phyloP scores from a whole-genome alignment of 2,888 invertebrate species.

The Ecliptopera silaceata region DNA sequence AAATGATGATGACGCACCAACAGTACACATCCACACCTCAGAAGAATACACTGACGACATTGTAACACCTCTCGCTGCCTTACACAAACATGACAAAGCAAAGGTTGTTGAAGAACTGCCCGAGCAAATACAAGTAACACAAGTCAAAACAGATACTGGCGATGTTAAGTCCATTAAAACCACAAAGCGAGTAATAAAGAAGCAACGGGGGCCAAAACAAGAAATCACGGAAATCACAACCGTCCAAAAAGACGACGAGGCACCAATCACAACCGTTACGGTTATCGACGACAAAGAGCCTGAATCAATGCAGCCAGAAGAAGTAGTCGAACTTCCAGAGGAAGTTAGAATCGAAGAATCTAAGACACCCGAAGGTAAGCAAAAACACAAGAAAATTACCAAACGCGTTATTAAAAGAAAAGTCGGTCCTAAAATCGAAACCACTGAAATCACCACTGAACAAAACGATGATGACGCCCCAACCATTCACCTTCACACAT shows the following conservation, averaged over 20 bases:
- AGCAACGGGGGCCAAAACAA: conserved; percentile 19
- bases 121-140: not conserved
- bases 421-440: not conserved
- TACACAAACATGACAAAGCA: not conserved
- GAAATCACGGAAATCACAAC: not conserved
- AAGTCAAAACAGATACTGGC: not conserved
- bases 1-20: not conserved
- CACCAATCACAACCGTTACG: not conserved
- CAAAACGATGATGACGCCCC: not conserved
- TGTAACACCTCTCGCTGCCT: conserved; percentile 28
- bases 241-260: not conserved
- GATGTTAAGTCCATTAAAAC: not conserved
- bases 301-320: not conserved
- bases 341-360: not conserved
- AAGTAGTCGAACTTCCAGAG: not conserved
- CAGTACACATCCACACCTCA: not conserved
- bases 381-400: not conserved
- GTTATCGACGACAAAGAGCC: not conserved
- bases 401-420: not conserved
- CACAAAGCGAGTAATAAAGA: not conserved
- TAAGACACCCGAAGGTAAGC: not conserved
- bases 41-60: conserved; percentile 38
- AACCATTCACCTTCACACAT: not conserved
- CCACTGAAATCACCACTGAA: not conserved
- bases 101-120: not conserved